Evolutionary conservation across 2,888 invertebrate species (phyloP).

Genomic region (Eustalomyia histrio): DNA sequence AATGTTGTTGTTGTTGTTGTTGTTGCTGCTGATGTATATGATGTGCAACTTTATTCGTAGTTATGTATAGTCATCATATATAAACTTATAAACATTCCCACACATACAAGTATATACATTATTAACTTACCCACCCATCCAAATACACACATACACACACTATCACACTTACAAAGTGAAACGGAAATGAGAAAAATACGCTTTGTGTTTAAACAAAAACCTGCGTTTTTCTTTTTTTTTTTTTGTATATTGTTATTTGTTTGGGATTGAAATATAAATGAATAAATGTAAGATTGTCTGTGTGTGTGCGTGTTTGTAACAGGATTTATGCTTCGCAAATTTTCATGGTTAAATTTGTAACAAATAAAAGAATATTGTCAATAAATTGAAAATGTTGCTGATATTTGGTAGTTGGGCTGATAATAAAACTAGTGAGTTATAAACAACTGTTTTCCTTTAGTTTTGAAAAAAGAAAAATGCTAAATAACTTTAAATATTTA

Average conservation of each 20-base stretch:
- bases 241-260: not conserved
- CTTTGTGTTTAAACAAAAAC: constrained; percentile 31
- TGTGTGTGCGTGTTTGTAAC: not conserved
- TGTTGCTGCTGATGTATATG: not conserved
- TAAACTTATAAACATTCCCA: constrained; percentile 1
- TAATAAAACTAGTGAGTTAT: not conserved
- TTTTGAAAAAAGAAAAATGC: not conserved
- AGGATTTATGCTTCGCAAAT: constrained; percentile 33
- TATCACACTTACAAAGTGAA: constrained; percentile 9
- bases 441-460: not conserved
- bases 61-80: constrained; percentile 15
- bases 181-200: constrained; percentile 48
- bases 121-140: not conserved
- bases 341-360: constrained; percentile 33
- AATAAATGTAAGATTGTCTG: constrained; percentile 3
- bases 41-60: constrained; percentile 5
- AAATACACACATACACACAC: not conserved
- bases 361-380: not conserved
- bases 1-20: constrained; percentile 8
- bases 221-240: not conserved
- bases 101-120: constrained; percentile 2
- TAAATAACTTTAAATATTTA: too few species aligned
- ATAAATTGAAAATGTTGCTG: not conserved
- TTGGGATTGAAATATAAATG: constrained; percentile 2
- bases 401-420: not conserved